These are phyloP conservation scores for Tapirus indicus DNA, from an alignment of 2,797 vertebrate species.

Conservation along the genomic window DNA sequence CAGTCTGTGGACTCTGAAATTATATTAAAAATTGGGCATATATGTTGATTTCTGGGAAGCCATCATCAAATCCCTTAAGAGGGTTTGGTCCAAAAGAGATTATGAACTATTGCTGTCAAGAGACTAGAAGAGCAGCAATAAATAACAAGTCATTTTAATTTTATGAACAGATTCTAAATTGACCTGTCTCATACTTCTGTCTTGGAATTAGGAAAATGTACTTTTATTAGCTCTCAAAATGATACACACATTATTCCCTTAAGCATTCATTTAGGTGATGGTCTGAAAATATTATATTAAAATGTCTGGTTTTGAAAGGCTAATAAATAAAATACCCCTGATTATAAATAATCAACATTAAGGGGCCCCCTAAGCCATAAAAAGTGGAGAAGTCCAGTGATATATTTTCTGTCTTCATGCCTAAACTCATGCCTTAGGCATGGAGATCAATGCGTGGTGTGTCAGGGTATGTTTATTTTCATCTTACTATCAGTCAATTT, in stretches of 20 bases:
- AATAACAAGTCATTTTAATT: conserved; percentile 53
- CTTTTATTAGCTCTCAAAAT: conserved; percentile 54
- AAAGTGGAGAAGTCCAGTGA: conserved; percentile 16
- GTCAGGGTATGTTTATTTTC: not conserved
- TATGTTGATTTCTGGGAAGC: not conserved
- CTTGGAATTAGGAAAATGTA: conserved; percentile 42
- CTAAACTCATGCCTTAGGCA: not conserved
- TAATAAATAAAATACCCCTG: conserved; percentile 48
- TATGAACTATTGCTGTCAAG: not conserved
- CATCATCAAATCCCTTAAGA: not conserved
- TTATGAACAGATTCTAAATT: conserved; percentile 43
- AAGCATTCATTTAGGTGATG: conserved; percentile 63
- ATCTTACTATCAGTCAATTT: not conserved
- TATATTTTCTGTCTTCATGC: not conserved
- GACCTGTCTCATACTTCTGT: not conserved
- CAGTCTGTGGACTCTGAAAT: not conserved
- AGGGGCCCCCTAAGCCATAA: not conserved
- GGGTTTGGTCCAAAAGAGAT: not conserved
- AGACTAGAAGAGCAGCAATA: not conserved
- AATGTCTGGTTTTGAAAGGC: conserved; percentile 22
- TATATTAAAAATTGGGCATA: not conserved
- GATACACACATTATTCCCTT: not conserved
- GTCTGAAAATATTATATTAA: conserved; percentile 61
- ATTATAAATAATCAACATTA: conserved; percentile 55
- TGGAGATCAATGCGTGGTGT: not conserved